Evolutionary conservation across 2,797 vertebrate genomes (phyloP).

Genomic region (Rhinoraja longicauda): DNA sequence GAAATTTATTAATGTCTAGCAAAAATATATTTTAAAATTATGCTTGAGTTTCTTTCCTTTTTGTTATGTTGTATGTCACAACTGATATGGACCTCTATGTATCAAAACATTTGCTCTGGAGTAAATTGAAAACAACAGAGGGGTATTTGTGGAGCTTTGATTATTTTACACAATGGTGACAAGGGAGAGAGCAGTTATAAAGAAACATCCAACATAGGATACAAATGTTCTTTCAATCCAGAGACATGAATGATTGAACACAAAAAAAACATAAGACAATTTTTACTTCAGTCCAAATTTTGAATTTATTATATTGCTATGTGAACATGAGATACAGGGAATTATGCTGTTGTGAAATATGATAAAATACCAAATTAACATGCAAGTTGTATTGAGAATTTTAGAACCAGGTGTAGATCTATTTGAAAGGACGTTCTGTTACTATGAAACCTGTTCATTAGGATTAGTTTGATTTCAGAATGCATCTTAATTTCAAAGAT

Average conservation of each 20-base stretch:
- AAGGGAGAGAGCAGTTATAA: neutral
- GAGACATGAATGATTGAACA: neutral
- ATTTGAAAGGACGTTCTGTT: neutral
- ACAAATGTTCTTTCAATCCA: neutral
- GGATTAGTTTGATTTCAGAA: neutral
- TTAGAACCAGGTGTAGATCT: neutral
- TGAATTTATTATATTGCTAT: neutral
- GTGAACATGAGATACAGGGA: neutral
- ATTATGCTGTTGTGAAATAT: neutral
- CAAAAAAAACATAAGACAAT: neutral
- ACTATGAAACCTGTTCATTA: neutral
- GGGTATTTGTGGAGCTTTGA: neutral
- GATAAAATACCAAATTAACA: neutral
- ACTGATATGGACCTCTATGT: neutral
- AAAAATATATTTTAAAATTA: neutral
- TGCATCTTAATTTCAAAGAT: neutral
- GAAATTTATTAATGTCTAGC: neutral
- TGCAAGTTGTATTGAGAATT: neutral
- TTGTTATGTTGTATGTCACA: neutral
- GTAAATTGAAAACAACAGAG: neutral
- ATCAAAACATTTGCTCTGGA: neutral
- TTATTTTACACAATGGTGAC: neutral
- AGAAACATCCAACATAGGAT: neutral
- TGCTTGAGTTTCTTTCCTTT: neutral
- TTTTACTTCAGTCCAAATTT: neutral